A percentile compares a stretch with the other conserved stretches of the same genome.
Evolutionary conservation across 23 tunicate species (phyloP).

Genomic region (Ciona savignyi): DNA sequence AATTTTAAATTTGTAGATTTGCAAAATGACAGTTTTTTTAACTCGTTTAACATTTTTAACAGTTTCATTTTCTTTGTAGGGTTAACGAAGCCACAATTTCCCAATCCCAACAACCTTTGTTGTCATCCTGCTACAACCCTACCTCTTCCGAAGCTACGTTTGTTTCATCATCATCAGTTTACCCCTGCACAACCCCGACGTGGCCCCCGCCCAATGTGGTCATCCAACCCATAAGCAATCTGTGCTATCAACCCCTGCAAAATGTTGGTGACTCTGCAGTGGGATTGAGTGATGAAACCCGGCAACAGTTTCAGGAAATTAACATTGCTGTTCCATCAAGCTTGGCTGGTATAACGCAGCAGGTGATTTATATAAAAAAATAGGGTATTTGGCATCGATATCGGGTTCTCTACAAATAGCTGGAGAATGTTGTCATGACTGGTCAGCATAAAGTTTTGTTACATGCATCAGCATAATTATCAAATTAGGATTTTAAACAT

Average conservation of each 20-base stretch:
- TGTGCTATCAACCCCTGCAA: conserved; percentile 24
- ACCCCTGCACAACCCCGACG: neutral
- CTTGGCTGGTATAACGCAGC: conserved; percentile 47
- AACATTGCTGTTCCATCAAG: conserved; percentile 71
- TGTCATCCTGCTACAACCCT: neutral
- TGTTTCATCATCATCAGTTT: neutral
- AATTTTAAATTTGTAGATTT: too few relatives aligned
- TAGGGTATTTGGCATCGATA: neutral
- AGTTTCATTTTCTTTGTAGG: too few relatives aligned
- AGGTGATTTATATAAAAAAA: conserved; percentile 10
- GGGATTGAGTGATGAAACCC: conserved; percentile 4
- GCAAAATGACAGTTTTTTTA: too few relatives aligned
- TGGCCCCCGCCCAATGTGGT: conserved; percentile 67
- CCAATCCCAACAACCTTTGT: too few relatives aligned
- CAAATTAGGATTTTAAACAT: too few relatives aligned
- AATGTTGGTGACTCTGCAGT: conserved; percentile 2
- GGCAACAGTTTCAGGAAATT: conserved; percentile 20
- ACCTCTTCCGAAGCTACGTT: neutral
- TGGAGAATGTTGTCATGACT: too few relatives aligned
- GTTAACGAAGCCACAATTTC: too few relatives aligned
- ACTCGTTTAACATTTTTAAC: too few relatives aligned
- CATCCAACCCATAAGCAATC: conserved; percentile 57
- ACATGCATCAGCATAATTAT: too few relatives aligned
- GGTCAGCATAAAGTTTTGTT: too few relatives aligned
- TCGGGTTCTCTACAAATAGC: too few relatives aligned